A percentile compares a stretch with the other conserved stretches of the same genome.
Conservation (phyloP, 1,140 invertebrate genomes). For the Drosophila bifasciata region DNA sequence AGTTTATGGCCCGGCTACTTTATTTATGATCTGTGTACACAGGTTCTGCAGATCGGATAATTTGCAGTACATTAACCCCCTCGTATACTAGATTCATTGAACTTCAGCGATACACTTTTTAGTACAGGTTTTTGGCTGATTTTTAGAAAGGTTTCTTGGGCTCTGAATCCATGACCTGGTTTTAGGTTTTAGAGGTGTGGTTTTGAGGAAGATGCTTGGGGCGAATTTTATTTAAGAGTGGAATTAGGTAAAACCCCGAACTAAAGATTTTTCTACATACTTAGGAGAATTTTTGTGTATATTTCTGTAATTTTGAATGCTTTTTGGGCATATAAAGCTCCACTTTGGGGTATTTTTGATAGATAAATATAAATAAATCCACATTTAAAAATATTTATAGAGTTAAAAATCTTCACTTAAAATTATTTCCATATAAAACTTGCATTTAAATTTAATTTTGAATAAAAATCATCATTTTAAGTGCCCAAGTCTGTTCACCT, state of each 20-base stretch:
- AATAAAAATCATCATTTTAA: not conserved
- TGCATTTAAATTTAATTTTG: too few relatives aligned
- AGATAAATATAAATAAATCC: too few relatives aligned
- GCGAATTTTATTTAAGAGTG: too few relatives aligned
- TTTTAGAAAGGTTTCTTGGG: constrained; percentile 27
- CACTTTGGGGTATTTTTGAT: too few relatives aligned
- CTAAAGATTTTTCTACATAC: not conserved
- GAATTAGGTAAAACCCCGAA: too few relatives aligned
- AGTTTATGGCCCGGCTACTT: constrained; percentile 50
- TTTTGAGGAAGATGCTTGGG: too few relatives aligned
- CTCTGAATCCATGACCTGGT: not conserved
- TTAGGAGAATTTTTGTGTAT: too few relatives aligned
- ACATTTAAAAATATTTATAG: too few relatives aligned
- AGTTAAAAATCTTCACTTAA: too few relatives aligned
- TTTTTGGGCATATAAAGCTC: too few relatives aligned
- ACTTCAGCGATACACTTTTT: constrained; percentile 42
- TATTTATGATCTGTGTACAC: constrained; percentile 37
- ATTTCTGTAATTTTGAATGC: too few relatives aligned
- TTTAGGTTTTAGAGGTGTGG: not conserved
- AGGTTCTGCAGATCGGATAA: constrained; percentile 30
- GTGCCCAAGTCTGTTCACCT: not conserved
- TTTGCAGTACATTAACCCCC: constrained; percentile 47
- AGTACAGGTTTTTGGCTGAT: not conserved
- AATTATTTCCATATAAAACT: too few relatives aligned
- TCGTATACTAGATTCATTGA: constrained; percentile 45